Evolutionary conservation across 2,113 vertebrate genomes (phyloP).

Genomic region (Paratilapia polleni): DNA sequence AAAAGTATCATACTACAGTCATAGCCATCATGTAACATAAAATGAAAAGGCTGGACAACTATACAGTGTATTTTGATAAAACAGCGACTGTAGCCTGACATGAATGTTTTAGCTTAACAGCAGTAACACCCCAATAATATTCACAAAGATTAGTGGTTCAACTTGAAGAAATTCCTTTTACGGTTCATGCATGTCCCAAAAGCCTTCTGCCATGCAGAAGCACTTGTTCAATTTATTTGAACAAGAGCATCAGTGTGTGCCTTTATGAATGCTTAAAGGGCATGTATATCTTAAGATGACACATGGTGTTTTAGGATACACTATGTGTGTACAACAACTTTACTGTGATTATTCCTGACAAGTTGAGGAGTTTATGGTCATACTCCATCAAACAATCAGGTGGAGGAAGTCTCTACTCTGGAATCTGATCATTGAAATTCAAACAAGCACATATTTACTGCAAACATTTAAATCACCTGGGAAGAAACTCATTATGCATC

Average conservation of each 20-base stretch:
- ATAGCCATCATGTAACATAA: background rate
- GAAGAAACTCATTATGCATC: conserved; percentile 69
- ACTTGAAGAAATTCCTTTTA: conserved; percentile 3
- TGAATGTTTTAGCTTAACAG: background rate
- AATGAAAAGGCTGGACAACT: background rate
- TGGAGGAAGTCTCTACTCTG: background rate
- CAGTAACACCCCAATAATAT: background rate
- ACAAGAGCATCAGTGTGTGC: conserved; percentile 21
- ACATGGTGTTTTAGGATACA: conserved; percentile 12
- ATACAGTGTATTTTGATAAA: background rate
- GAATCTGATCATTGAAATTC: conserved; percentile 69
- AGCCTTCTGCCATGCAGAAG: background rate
- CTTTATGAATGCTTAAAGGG: conserved; percentile 54
- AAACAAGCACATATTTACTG: conserved; percentile 59
- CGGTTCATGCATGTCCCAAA: conserved; percentile 11
- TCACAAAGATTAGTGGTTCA: background rate
- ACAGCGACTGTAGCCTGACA: background rate
- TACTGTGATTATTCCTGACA: conserved; percentile 43
- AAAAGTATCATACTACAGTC: background rate
- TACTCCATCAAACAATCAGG: conserved; percentile 61
- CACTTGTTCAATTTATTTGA: conserved; percentile 46
- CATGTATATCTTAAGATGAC: conserved; percentile 22
- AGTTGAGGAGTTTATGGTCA: conserved; percentile 52
- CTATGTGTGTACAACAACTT: conserved; percentile 15
- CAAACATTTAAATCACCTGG: conserved; percentile 65